Base-by-base conservation (phyloP, 2,888 invertebrate genomes). In the Boloria selene region DNA sequence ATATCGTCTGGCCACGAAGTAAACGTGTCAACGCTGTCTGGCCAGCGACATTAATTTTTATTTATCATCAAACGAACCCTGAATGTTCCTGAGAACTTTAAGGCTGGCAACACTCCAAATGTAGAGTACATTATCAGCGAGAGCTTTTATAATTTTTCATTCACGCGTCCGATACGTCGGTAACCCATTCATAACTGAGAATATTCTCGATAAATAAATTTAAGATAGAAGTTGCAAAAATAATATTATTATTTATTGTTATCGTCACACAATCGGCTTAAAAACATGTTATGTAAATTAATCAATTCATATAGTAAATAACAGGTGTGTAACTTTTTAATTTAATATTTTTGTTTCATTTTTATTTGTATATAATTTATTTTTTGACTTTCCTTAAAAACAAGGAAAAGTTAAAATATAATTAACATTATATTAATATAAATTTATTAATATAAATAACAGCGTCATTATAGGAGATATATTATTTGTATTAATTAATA, bases 1-100 rank as follows among this genome's bases (percentile, higher is more conserved):
- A 68, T 60, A 74, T 72, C 70, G 82, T 82, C 79, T 82, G 84
- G 80, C 74, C 72, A 76, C 73, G 59, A 72, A 77, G 80, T 86
- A 82, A 83, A 85, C 74, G 77, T 87, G 84, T 88, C 88, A 84
- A 70, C 86, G 74, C 60, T 72, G 88, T 86, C 87, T 87, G 84
- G 81, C 73, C 75, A 70, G 70, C 73, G 72, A 77, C 80, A 81
- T 86, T 81, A 80, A 73, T 68, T 72, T 71, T 78, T 82, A 82
- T 88, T 87, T 88, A 88, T 86, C 74, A 70, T 70, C 74, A 74
- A 72, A 73, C 73, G 75, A 77, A 75, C 78, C 77, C 77, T 77
- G 79, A 79, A 79, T 81, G 79, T 77, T 78, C 72, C 73, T 49
- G 42, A 70, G 69, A 71, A 63, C 72, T 69, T 71, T 67, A 64